phyloP scores from a whole-genome alignment of 2,113 vertebrate species.

The Cynopterus brachyotis region DNA sequence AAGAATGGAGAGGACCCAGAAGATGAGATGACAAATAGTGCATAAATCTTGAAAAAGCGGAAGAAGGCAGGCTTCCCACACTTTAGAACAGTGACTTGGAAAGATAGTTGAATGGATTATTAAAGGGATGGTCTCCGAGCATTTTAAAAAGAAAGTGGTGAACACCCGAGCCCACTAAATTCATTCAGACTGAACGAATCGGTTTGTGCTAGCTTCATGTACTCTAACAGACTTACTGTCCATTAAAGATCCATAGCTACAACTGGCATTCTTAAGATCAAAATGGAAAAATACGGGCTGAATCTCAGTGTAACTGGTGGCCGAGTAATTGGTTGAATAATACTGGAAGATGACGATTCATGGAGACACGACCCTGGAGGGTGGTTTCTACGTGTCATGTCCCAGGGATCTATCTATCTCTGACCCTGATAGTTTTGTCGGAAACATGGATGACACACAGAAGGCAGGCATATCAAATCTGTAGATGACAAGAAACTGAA shows the following conservation, averaged over 20 bases:
- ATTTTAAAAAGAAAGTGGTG: slow-evolving; percentile 42
- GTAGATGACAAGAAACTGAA: slow-evolving; percentile 39
- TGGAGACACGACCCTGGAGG: slow-evolving; percentile 29
- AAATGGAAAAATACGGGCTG: slow-evolving; percentile 15
- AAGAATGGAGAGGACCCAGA: slow-evolving; percentile 61
- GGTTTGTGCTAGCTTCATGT: background rate
- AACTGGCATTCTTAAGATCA: slow-evolving; percentile 6
- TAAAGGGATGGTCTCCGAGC: slow-evolving; percentile 44
- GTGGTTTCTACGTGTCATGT: background rate
- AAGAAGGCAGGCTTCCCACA: slow-evolving; percentile 52
- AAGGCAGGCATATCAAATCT: slow-evolving; percentile 43
- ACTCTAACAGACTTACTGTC: background rate
- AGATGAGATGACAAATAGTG: slow-evolving; percentile 55
- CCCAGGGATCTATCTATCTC: background rate
- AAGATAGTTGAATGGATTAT: slow-evolving; percentile 49
- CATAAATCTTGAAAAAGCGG: background rate
- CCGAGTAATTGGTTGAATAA: background rate
- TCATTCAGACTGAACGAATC: slow-evolving; percentile 21
- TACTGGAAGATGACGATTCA: slow-evolving; percentile 1
- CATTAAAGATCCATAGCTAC: slow-evolving; percentile 11
- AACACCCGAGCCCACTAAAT: slow-evolving; percentile 17
- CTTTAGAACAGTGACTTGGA: slow-evolving; percentile 37
- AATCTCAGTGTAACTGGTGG: background rate
- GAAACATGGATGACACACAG: slow-evolving; percentile 61
- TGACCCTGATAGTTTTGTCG: background rate